phyloP scores from a whole-genome alignment of 2,888 invertebrate genomes.

The Drosophila affinis region DNA sequence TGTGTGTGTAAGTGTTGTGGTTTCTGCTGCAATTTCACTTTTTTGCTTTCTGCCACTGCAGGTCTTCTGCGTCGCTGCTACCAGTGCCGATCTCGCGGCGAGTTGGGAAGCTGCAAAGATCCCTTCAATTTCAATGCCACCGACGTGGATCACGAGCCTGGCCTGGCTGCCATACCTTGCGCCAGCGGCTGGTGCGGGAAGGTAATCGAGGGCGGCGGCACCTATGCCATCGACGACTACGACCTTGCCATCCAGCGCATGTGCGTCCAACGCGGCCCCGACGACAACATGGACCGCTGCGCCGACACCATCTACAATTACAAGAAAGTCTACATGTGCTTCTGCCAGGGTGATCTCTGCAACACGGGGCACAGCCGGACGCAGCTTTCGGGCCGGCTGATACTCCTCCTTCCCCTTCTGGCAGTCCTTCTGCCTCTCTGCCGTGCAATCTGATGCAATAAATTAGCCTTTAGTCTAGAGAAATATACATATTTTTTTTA shows the following conservation, averaged over 20 bases:
- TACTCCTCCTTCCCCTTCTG: neutral
- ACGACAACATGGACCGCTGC: constrained; percentile 95
- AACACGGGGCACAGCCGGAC: constrained; percentile 83
- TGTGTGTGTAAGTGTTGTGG: constrained; percentile 14
- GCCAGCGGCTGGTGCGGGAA: constrained; percentile 95
- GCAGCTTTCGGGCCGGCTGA: neutral
- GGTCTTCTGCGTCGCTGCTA: constrained; percentile 91
- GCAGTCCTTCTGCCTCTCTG: neutral
- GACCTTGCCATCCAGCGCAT: constrained; percentile 94
- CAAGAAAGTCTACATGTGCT: constrained; percentile 94
- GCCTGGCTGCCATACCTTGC: constrained; percentile 91
- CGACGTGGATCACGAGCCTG: constrained; percentile 88
- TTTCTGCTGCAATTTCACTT: constrained; percentile 2
- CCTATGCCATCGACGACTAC: constrained; percentile 92
- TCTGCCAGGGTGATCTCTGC: constrained; percentile 95
- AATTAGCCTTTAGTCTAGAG: constrained; percentile 15
- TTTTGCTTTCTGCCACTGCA: constrained; percentile 72
- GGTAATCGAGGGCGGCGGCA: constrained; percentile 91
- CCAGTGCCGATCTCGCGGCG: constrained; percentile 93
- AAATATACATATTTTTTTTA: neutral
- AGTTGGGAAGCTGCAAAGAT: constrained; percentile 94
- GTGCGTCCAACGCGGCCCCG: constrained; percentile 94
- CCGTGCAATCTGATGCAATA: neutral
- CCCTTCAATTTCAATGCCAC: constrained; percentile 92
- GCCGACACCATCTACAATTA: constrained; percentile 93